These are phyloP conservation scores for Doris montereyensis DNA, from an alignment of 2,888 invertebrate genomes.

Conservation along the genomic window DNA sequence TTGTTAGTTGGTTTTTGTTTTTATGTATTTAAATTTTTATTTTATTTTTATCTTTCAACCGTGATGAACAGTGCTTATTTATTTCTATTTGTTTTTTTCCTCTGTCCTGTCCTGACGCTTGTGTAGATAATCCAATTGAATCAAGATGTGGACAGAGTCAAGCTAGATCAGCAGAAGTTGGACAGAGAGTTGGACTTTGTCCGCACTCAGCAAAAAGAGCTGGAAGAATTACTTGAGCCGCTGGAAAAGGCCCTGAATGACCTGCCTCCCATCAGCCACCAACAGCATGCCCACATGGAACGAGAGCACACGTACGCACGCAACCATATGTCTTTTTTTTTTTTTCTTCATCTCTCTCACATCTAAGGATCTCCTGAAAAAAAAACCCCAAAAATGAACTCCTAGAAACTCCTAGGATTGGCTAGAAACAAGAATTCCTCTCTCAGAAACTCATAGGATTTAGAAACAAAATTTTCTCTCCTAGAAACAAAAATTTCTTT, in stretches of 20 bases:
- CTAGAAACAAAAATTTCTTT: too few species aligned
- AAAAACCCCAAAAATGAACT: neutral
- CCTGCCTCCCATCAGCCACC: slow-evolving; percentile 68
- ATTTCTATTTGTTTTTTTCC: too few species aligned
- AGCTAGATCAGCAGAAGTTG: slow-evolving; percentile 88
- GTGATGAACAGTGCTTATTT: too few species aligned
- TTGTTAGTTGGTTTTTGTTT: too few species aligned
- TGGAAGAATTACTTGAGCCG: slow-evolving; percentile 89
- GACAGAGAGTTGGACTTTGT: slow-evolving; percentile 96
- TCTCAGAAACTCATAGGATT: too few species aligned
- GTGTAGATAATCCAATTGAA: slow-evolving; percentile 86
- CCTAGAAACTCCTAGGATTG: neutral
- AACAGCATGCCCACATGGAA: slow-evolving; percentile 83
- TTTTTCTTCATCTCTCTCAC: neutral
- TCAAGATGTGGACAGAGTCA: slow-evolving; percentile 89
- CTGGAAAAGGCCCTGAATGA: slow-evolving; percentile 83
- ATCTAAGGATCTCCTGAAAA: neutral
- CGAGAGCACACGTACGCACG: slow-evolving; percentile 87
- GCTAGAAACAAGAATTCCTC: too few species aligned
- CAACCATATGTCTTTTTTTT: neutral
- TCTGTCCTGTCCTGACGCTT: too few species aligned
- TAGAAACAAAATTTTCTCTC: too few species aligned
- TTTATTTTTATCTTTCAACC: too few species aligned
- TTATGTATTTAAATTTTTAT: too few species aligned
- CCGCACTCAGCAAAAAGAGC: slow-evolving; percentile 90